These are phyloP conservation scores for Melanchra persicariae DNA, from an alignment of 2,888 invertebrate genomes.

Conservation along the genomic window DNA sequence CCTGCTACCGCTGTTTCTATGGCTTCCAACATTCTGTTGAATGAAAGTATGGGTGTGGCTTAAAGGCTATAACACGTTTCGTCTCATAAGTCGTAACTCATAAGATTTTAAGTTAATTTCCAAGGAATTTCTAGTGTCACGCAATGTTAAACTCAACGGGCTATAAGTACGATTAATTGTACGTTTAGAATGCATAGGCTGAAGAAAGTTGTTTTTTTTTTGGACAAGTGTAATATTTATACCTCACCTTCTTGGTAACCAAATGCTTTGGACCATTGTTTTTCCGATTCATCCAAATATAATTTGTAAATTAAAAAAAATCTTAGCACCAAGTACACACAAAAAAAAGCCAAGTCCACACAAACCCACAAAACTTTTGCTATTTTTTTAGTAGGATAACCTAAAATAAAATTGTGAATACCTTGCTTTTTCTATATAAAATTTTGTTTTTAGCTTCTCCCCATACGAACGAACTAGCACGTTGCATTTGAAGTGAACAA, in stretches of 20 bases:
- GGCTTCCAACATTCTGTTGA: constrained; percentile 50
- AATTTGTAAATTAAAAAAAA: too few relatives aligned
- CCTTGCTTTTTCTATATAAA: too few relatives aligned
- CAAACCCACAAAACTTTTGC: too few relatives aligned
- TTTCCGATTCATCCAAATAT: background rate
- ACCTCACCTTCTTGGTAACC: too few relatives aligned
- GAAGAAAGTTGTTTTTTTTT: constrained; percentile 40
- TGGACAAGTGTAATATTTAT: constrained; percentile 12
- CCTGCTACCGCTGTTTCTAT: constrained; percentile 14
- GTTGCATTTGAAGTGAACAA: background rate
- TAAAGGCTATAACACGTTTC: constrained; percentile 54
- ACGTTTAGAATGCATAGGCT: constrained; percentile 20
- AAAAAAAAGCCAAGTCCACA: too few relatives aligned
- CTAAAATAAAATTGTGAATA: too few relatives aligned
- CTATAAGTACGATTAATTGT: constrained; percentile 58
- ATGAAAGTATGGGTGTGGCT: constrained; percentile 65
- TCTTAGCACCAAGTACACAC: too few relatives aligned
- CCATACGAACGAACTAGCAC: too few relatives aligned
- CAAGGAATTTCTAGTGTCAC: constrained; percentile 59
- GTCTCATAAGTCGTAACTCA: constrained; percentile 56
- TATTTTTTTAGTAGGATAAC: too few relatives aligned
- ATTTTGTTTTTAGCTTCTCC: too few relatives aligned
- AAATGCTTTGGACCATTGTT: too few relatives aligned
- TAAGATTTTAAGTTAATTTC: constrained; percentile 55
- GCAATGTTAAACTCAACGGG: constrained; percentile 62